A percentile compares a stretch with the other conserved stretches of the same genome.
These are phyloP conservation scores for Brachionus manjavacas DNA, from an alignment of 1,140 invertebrate genomes.

Conservation along the genomic window DNA sequence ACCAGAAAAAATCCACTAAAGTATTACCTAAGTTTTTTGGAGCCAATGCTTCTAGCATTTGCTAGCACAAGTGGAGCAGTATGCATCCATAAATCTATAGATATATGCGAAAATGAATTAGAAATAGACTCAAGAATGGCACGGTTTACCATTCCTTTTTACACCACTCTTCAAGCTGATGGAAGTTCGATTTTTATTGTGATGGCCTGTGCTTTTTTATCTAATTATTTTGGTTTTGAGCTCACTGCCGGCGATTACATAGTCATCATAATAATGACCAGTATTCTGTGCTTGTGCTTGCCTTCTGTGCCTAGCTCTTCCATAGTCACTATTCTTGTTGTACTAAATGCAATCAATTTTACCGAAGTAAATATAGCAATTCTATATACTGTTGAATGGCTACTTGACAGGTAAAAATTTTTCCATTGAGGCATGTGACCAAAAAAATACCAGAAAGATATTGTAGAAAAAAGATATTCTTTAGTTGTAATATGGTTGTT, in stretches of 20 bases:
- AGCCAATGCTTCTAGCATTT: conserved; percentile 34
- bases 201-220: conserved; percentile 26
- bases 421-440: too few relatives aligned
- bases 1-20: conserved; percentile 11
- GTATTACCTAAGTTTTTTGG: conserved; percentile 4
- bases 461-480: too few relatives aligned
- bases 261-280: conserved; percentile 21
- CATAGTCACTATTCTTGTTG: conserved; percentile 31
- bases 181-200: conserved; percentile 36
- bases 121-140: conserved; percentile 16
- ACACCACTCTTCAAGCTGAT: conserved; percentile 33
- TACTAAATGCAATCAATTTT: conserved; percentile 37
- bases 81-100: conserved; percentile 37
- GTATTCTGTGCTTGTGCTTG: conserved; percentile 35
- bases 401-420: not conserved
- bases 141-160: conserved; percentile 30
- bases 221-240: not conserved
- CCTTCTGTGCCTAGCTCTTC: conserved; percentile 41
- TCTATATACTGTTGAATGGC: conserved; percentile 40
- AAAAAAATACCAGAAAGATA: too few relatives aligned
- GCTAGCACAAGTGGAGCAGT: conserved; percentile 37
- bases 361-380: conserved; percentile 3
- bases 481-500: too few relatives aligned
- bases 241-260: conserved; percentile 24
- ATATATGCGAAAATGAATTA: conserved; percentile 28